Evolutionary conservation across 1,140 invertebrate genomes (phyloP).

Genomic region (Drosophila tristis): DNA sequence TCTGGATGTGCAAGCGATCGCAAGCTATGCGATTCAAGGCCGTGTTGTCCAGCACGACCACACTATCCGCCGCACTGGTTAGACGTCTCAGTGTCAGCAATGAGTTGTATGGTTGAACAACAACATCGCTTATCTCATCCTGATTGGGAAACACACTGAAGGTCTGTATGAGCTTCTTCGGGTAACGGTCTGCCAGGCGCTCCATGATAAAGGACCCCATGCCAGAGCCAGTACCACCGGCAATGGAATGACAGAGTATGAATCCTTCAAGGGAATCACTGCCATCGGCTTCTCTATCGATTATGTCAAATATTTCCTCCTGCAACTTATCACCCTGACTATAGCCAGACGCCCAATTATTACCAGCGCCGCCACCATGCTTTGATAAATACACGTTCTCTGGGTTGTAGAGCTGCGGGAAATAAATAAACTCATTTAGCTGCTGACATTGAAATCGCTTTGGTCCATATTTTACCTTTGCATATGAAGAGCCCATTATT

Average conservation of each 20-base stretch:
- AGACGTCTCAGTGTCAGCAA: slow-evolving; percentile 97
- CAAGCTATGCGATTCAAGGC: slow-evolving; percentile 98
- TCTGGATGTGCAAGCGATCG: slow-evolving; percentile 95
- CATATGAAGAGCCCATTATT: slow-evolving; percentile 98
- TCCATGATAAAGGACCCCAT: slow-evolving; percentile 98
- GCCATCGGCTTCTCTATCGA: slow-evolving; percentile 99
- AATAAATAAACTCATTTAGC: neutral
- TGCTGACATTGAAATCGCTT: neutral
- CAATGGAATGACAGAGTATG: slow-evolving; percentile 99
- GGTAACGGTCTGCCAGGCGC: slow-evolving; percentile 96
- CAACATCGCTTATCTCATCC: slow-evolving; percentile 99
- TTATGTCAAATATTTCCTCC: slow-evolving; percentile 99
- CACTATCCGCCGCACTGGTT: slow-evolving; percentile 98
- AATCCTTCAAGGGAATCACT: slow-evolving; percentile 99
- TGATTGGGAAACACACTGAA: slow-evolving; percentile 99
- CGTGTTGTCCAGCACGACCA: slow-evolving; percentile 98
- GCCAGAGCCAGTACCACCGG: slow-evolving; percentile 99
- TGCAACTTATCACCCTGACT: slow-evolving; percentile 96
- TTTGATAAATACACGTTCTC: slow-evolving; percentile 99
- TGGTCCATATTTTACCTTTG: slow-evolving; percentile 87
- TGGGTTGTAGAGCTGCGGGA: slow-evolving; percentile 94
- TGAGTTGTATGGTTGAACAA: slow-evolving; percentile 99
- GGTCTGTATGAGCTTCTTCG: slow-evolving; percentile 99
- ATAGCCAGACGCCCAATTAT: slow-evolving; percentile 99
- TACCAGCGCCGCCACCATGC: slow-evolving; percentile 99